Percentiles rank a stretch among this genome's conserved stretches.
These are phyloP conservation scores for Dryococelus australis DNA, from an alignment of 2,888 invertebrate species.

Conservation along the genomic window DNA sequence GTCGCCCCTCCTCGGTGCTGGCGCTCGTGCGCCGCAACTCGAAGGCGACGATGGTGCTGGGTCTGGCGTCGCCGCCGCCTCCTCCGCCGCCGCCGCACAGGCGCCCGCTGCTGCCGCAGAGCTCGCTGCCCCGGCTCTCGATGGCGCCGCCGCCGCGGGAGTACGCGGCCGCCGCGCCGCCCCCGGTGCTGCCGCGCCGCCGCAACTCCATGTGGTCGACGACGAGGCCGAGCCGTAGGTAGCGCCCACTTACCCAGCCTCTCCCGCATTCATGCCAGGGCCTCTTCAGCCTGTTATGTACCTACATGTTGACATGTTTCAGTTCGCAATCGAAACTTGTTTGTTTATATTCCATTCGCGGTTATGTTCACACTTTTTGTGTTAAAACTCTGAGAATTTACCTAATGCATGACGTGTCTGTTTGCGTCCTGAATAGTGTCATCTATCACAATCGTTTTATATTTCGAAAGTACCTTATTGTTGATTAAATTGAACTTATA, in stretches of 20 bases:
- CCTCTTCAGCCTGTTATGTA: too few species aligned
- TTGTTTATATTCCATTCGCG: too few species aligned
- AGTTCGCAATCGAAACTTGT: too few species aligned
- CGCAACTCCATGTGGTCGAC: slow-evolving; percentile 37
- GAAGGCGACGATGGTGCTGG: slow-evolving; percentile 18
- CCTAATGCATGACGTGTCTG: too few species aligned
- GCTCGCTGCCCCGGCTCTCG: background rate
- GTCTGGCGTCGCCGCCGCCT: background rate
- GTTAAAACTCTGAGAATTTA: too few species aligned
- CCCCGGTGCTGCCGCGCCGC: background rate
- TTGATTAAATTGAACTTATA: too few species aligned
- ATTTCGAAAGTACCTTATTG: too few species aligned
- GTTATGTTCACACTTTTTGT: too few species aligned
- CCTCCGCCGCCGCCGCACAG: background rate
- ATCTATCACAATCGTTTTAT: too few species aligned
- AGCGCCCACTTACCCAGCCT: background rate
- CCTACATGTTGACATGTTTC: too few species aligned
- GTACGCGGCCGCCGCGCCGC: background rate
- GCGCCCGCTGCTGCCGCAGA: slow-evolving; percentile 19
- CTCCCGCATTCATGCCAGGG: background rate
- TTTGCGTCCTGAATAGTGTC: too few species aligned
- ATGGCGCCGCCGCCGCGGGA: background rate
- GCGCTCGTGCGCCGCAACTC: slow-evolving; percentile 22
- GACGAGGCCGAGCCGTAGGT: slow-evolving; percentile 32
- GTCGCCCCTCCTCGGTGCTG: slow-evolving; percentile 31